Percentiles rank a stretch among this genome's conserved stretches.
Evolutionary conservation across 2,113 vertebrate species (phyloP).

Genomic region (Falco punctatus): DNA sequence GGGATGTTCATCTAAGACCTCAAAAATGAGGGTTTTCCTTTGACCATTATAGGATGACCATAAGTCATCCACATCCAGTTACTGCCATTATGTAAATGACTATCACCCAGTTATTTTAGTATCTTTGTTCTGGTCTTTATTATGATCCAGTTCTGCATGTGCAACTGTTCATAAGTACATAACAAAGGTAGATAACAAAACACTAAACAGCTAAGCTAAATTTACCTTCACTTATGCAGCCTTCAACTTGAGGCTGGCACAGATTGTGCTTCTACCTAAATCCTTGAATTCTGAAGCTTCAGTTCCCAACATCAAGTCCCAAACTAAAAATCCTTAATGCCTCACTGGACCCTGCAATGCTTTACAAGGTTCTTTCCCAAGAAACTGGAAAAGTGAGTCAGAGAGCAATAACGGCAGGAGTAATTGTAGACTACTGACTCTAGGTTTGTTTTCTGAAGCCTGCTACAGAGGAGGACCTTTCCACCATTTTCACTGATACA

Average conservation of each 20-base stretch:
- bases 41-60: not conserved
- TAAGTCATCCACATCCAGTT: not conserved
- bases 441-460: not conserved
- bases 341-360: fast-evolving
- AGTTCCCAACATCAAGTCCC: not conserved
- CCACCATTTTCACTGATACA: not conserved
- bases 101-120: not conserved
- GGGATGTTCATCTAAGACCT: not conserved
- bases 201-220: not conserved
- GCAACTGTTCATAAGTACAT: fast-evolving
- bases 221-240: not conserved
- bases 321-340: not conserved
- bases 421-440: not conserved
- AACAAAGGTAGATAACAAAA: not conserved
- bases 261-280: not conserved
- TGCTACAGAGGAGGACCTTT: fast-evolving
- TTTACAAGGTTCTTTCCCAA: not conserved
- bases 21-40: not conserved
- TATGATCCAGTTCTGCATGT: not conserved
- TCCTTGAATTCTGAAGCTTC: not conserved
- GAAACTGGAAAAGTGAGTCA: not conserved
- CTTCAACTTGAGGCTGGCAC: not conserved
- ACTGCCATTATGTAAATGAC: not conserved
- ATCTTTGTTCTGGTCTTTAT: not conserved
- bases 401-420: not conserved